Conservation (phyloP, 2,888 invertebrate genomes). For the Tanypteryx hageni region DNA sequence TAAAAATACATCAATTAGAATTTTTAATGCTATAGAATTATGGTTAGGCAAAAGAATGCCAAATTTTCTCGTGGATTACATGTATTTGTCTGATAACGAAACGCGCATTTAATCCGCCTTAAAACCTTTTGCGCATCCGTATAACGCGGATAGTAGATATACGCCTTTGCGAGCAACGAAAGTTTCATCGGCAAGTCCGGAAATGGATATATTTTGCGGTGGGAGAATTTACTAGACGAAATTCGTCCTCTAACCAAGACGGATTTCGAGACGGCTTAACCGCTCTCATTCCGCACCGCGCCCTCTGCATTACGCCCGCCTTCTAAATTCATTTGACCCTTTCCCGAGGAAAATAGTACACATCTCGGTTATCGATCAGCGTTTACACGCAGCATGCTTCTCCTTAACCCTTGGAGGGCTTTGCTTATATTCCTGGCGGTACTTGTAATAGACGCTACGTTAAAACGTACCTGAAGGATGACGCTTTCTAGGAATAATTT, state of each 20-base stretch:
- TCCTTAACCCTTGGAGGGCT: neutral
- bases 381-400: neutral
- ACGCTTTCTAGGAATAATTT: neutral
- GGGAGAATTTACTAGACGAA: neutral
- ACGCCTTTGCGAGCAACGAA: too few species aligned
- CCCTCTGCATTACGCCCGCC: neutral
- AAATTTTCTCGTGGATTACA: too few species aligned
- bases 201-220: neutral
- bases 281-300: neutral
- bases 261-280: neutral
- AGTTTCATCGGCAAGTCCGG: too few species aligned
- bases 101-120: too few species aligned
- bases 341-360: neutral
- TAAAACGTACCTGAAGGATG: neutral
- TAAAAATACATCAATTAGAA: too few species aligned
- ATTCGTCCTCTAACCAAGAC: neutral
- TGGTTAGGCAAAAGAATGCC: too few species aligned
- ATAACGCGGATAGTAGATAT: too few species aligned
- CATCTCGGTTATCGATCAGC: neutral
- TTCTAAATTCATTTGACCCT: neutral
- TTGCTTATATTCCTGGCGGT: neutral
- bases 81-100: too few species aligned
- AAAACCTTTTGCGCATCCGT: too few species aligned
- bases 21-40: too few species aligned
- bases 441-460: neutral